Evolutionary conservation across 2,888 invertebrate species (phyloP).

Genomic region (Melanotus villosus): DNA sequence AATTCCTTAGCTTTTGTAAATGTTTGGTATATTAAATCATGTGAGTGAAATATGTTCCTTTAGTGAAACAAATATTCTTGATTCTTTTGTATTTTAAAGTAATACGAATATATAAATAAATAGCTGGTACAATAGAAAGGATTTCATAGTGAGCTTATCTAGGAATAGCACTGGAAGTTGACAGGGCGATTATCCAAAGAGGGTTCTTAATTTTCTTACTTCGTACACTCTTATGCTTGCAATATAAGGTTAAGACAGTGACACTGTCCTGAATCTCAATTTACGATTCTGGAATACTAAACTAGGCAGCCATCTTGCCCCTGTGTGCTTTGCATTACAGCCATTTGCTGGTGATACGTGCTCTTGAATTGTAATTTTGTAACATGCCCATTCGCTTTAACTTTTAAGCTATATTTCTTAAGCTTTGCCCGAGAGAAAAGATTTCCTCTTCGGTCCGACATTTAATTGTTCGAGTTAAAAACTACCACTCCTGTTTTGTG

Average conservation of each 20-base stretch:
- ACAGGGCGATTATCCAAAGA: conserved; percentile 14
- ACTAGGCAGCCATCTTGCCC: conserved; percentile 60
- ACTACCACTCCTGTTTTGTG: background rate
- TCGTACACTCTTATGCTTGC: conserved; percentile 35
- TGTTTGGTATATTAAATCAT: no score
- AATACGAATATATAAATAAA: no score
- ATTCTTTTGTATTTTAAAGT: no score
- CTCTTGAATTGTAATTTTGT: conserved; percentile 59
- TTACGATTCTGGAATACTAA: conserved; percentile 60
- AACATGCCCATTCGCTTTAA: conserved; percentile 40
- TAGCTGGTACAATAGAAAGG: background rate
- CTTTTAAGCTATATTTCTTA: conserved; percentile 39
- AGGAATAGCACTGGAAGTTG: background rate
- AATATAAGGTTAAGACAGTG: conserved; percentile 48
- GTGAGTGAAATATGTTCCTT: no score
- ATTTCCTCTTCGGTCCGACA: conserved; percentile 2
- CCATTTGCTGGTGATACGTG: conserved; percentile 56
- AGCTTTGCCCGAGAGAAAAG: conserved; percentile 9
- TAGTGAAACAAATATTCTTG: no score
- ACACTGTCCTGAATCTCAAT: conserved; percentile 59
- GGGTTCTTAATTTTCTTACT: conserved; percentile 40
- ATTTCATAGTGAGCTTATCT: background rate
- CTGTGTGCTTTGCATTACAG: conserved; percentile 51
- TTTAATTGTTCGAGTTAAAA: conserved; percentile 1
- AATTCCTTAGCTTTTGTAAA: no score